Evolutionary conservation across 2,888 invertebrate genomes (phyloP).

Genomic region (Graphium colonna): DNA sequence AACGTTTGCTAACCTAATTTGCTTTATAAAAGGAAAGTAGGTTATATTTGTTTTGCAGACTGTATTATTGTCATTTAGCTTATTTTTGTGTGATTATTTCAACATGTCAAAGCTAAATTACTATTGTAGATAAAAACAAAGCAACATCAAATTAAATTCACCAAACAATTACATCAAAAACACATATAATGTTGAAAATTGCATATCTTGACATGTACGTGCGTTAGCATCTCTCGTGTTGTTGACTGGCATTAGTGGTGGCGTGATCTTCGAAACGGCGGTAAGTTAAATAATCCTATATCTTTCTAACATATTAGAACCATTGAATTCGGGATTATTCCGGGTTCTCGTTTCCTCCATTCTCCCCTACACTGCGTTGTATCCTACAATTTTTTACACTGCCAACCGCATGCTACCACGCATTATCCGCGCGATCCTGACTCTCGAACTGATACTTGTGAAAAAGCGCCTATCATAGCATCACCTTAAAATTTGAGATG

Average conservation of each 20-base stretch:
- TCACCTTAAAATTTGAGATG: too few species aligned
- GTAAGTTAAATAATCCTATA: constrained; percentile 14
- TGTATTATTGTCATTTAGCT: constrained; percentile 4
- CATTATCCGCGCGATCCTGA: too few species aligned
- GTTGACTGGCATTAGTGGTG: constrained; percentile 12
- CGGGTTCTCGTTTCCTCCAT: neutral
- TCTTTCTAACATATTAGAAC: neutral
- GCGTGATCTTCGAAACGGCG: constrained; percentile 15
- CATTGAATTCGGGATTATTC: too few species aligned
- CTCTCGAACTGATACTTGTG: too few species aligned
- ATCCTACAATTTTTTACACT: too few species aligned
- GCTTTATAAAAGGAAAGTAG: neutral
- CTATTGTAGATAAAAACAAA: neutral
- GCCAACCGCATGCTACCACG: too few species aligned
- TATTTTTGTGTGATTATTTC: constrained; percentile 4
- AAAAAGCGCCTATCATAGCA: too few species aligned
- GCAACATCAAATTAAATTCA: constrained; percentile 4
- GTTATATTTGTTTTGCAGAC: constrained; percentile 6
- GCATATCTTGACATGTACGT: neutral
- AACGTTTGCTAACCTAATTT: too few species aligned
- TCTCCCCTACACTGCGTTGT: neutral
- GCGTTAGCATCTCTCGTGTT: constrained; percentile 3
- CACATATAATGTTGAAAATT: neutral
- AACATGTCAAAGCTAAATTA: constrained; percentile 2
- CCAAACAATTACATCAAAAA: constrained; percentile 1